A percentile compares a stretch with the other conserved stretches of the same genome.
phyloP scores from a whole-genome alignment of 2,797 vertebrate genomes.

The Lepilemur ruficaudatus region DNA sequence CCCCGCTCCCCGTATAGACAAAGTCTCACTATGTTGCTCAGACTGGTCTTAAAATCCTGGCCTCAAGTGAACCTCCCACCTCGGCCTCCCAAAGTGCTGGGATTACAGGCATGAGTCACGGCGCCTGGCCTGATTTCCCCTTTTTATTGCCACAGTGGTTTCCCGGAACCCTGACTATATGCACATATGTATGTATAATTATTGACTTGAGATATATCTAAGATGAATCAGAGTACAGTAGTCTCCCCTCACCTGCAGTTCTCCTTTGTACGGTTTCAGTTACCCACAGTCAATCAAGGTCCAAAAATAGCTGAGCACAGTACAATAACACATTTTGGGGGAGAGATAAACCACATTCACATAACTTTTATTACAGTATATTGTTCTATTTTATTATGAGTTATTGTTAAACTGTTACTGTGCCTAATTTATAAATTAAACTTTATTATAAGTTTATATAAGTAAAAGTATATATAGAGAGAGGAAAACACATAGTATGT shows the following conservation, averaged over 20 bases:
- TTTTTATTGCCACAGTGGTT: slow-evolving; percentile 12
- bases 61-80: neutral
- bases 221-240: neutral
- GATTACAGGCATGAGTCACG: neutral
- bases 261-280: neutral
- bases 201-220: neutral
- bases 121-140: neutral
- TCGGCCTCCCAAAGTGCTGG: neutral
- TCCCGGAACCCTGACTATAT: neutral
- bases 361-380: neutral
- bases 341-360: neutral
- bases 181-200: neutral
- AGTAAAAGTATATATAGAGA: neutral
- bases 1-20: neutral
- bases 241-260: neutral
- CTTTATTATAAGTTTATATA: neutral
- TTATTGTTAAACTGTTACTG: neutral
- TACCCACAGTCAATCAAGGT: neutral
- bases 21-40: neutral
- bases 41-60: neutral
- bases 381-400: neutral
- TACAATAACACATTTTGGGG: neutral
- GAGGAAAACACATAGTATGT: neutral
- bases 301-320: neutral
- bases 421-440: neutral